Conservation (phyloP, 2,113 vertebrate species). For the Dasyprocta punctata region DNA sequence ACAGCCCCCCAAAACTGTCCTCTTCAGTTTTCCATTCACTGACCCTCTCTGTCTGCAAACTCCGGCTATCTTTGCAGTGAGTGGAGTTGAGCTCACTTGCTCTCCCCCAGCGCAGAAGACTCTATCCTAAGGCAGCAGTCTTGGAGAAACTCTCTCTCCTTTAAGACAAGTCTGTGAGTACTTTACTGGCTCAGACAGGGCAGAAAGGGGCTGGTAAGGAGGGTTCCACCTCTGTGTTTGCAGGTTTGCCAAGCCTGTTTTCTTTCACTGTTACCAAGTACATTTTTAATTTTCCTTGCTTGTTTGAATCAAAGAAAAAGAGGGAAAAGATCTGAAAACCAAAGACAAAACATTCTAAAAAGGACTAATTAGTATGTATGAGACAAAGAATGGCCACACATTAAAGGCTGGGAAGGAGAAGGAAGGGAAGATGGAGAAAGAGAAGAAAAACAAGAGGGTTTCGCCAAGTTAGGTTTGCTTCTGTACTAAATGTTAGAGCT, state of each 20-base stretch:
- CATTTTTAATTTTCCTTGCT: not conserved
- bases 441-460: slow-evolving; percentile 2
- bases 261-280: not conserved
- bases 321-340: not conserved
- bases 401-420: not conserved
- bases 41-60: not conserved
- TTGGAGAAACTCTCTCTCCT: not conserved
- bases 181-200: not conserved
- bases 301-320: slow-evolving; percentile 52
- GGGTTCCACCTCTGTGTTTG: too few relatives aligned
- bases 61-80: not conserved
- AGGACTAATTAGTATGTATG: not conserved
- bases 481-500: slow-evolving; percentile 61
- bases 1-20: not conserved
- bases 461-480: slow-evolving; percentile 42
- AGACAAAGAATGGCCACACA: slow-evolving; percentile 11
- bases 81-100: not conserved
- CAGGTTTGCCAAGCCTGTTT: not conserved
- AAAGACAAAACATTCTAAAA: not conserved
- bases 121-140: not conserved
- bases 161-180: not conserved
- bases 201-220: not conserved
- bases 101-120: not conserved
- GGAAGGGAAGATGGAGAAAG: not conserved
- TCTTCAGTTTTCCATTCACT: not conserved